Base-by-base conservation (phyloP, 2,113 vertebrate species). In the Ciconia boyciana region DNA sequence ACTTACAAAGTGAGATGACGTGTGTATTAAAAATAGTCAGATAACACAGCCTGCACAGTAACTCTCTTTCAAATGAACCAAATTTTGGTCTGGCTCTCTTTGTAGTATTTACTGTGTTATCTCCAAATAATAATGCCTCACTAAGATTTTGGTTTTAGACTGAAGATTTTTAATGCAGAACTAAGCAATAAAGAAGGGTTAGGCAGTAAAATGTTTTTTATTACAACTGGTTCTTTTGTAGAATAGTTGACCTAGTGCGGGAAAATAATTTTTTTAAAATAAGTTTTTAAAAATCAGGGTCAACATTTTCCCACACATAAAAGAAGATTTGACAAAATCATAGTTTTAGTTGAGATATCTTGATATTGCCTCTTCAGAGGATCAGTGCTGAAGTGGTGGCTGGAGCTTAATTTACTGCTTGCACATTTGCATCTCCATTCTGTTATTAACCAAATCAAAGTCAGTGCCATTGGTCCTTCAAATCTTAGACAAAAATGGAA, bases 11-110 rank as follows among this genome's bases (percentile, higher is more conserved):
- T 76, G n/a, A 60, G 65, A 89, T 92, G 77, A 72, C 25, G 66
- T 44, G 32, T 32, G 58, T 89, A 87, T 93, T 94, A 96, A 96
- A 95, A 96, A 94, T 85, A 97, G 69, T 75, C 74, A 78, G 72
- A 71, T 86, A 74, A 74, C 69, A 55, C 60, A 92, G 20, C 52
- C 43, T 85, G 58, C 52, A 54, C 52, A 46, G 34, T 52, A 62
- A 46, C 57, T 60, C 49, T 68, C 18, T 90, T 71, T 60, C 64
- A 95, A 96, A 76, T 16, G 16, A 76, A 54, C 25, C 18, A 7
- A 71, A 39, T 91, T 91, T 89, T 82, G 41, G 34, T 76, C 61
- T 92, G 18, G 2, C 31, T 62, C 2, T 83, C 52, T 78, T 32
- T 36, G 19, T 89, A 71, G 28, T 68, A 52, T 79, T 82, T 79